Evolutionary conservation across 2,888 invertebrate genomes (phyloP).

Genomic region (Celastrina argiolus): DNA sequence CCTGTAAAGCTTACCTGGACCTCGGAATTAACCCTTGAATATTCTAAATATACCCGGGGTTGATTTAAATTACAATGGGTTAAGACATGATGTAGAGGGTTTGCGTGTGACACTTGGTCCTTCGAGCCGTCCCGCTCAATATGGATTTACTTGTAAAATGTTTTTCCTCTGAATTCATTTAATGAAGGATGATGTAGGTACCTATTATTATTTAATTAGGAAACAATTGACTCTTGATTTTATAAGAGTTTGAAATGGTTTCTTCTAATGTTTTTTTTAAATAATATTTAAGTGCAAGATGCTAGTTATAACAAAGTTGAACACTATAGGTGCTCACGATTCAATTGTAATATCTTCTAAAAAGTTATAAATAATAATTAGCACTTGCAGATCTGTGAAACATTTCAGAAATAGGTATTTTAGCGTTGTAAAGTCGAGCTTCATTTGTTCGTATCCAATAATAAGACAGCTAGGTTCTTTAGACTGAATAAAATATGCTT

Average conservation of each 20-base stretch:
- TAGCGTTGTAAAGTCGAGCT: not conserved
- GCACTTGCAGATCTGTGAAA: not conserved
- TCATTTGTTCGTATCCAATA: constrained; percentile 4
- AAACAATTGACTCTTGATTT: not conserved
- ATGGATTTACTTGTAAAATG: not conserved
- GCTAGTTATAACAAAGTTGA: no score
- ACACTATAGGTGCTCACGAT: no score
- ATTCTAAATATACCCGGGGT: constrained; percentile 46
- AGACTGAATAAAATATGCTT: constrained; percentile 18
- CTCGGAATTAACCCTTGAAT: constrained; percentile 32
- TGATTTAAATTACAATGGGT: constrained; percentile 57
- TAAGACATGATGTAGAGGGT: constrained; percentile 39
- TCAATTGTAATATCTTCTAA: not conserved
- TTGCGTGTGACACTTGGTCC: constrained; percentile 41
- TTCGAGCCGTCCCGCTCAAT: constrained; percentile 25
- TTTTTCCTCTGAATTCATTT: not conserved
- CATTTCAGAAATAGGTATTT: not conserved
- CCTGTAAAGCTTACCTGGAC: constrained; percentile 30
- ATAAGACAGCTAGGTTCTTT: constrained; percentile 16
- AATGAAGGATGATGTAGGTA: not conserved
- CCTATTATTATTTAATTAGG: not conserved
- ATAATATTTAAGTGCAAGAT: no score
- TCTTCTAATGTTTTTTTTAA: no score
- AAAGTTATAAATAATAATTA: not conserved
- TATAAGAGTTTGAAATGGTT: no score